Evolutionary conservation across 2,888 invertebrate species (phyloP).

Genomic region (Apomyelois bistriatella): DNA sequence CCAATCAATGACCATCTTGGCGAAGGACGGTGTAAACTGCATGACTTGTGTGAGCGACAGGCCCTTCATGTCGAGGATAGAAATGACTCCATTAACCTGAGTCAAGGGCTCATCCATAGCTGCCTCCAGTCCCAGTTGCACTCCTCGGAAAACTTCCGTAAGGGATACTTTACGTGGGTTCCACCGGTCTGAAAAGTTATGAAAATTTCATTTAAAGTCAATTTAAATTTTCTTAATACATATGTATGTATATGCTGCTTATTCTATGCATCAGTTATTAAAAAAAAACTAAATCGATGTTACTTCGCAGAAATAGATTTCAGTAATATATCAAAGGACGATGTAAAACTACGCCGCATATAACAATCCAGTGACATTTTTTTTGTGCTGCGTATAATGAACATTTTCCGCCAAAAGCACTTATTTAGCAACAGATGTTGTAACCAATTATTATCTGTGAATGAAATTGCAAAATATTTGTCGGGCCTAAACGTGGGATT

Average conservation of each 20-base stretch:
- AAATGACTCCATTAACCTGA: constrained; percentile 87
- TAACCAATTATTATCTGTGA: background rate
- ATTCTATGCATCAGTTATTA: too few relatives aligned
- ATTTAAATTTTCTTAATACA: background rate
- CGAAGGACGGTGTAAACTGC: constrained; percentile 89
- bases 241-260: too few relatives aligned
- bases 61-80: constrained; percentile 88
- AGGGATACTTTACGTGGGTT: constrained; percentile 84
- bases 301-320: too few relatives aligned
- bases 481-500: background rate
- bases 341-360: too few relatives aligned
- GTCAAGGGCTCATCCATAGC: constrained; percentile 89
- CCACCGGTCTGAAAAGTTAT: constrained; percentile 82
- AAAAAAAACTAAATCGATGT: too few relatives aligned
- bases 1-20: constrained; percentile 85
- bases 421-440: background rate
- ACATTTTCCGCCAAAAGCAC: background rate
- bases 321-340: too few relatives aligned
- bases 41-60: constrained; percentile 85
- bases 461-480: background rate
- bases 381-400: background rate
- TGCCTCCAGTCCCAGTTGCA: constrained; percentile 85
- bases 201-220: background rate
- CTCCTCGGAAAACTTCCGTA: constrained; percentile 84
- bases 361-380: too few relatives aligned